phyloP scores from a whole-genome alignment of 2,888 invertebrate genomes.

The Habroteleia sp. region DNA sequence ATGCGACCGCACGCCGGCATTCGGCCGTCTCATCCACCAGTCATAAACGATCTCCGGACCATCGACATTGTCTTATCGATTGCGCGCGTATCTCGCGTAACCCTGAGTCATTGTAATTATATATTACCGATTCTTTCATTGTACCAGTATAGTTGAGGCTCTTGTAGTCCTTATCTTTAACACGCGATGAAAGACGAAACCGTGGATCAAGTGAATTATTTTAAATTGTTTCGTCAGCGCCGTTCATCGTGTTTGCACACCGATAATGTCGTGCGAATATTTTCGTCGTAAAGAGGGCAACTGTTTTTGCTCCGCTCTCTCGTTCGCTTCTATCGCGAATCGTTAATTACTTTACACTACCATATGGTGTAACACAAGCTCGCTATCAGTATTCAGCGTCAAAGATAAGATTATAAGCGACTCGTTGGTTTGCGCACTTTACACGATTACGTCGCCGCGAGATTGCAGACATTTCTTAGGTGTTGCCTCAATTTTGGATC shows the following conservation, averaged over 20 bases:
- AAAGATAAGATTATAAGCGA: conserved; percentile 70
- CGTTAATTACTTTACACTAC: conserved; percentile 32
- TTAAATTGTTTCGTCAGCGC: conserved; percentile 2
- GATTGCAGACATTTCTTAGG: conserved; percentile 25
- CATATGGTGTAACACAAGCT: conserved; percentile 29
- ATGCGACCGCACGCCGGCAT: conserved; percentile 12
- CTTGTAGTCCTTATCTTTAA: conserved; percentile 47
- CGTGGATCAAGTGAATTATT: conserved; percentile 29
- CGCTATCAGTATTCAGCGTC: conserved; percentile 5
- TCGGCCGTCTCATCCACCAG: conserved; percentile 14
- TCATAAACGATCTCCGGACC: conserved; percentile 54
- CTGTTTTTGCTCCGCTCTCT: background rate
- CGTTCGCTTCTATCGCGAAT: conserved; percentile 20
- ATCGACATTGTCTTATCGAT: conserved; percentile 58
- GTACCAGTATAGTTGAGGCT: conserved; percentile 46
- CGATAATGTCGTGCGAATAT: conserved; percentile 19
- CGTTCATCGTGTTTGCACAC: conserved; percentile 12
- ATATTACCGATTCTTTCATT: conserved; percentile 53
- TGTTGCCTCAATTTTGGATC: conserved; percentile 23
- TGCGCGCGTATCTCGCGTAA: conserved; percentile 35
- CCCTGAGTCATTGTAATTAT: conserved; percentile 55
- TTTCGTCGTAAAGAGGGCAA: background rate
- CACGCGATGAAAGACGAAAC: conserved; percentile 45
- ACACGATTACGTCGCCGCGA: conserved; percentile 24
- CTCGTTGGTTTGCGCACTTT: conserved; percentile 63